Evolutionary conservation across 1,140 invertebrate species (phyloP), one percentile per base, ranked within the genome.

Genomic region (Geopemphigus sp.): DNA sequence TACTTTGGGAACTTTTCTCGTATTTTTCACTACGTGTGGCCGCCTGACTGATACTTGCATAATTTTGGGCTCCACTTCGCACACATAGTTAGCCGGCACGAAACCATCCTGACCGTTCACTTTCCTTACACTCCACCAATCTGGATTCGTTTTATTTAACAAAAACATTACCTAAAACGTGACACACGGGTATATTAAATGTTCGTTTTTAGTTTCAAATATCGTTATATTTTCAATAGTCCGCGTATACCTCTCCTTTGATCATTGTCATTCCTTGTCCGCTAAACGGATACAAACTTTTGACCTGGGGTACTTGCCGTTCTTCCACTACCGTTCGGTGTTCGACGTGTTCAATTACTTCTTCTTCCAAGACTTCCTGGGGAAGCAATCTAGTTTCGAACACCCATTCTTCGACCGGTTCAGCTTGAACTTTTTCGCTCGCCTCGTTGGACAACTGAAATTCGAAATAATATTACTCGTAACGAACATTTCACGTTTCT

Each of bases 101-200:
- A 98, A 99, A 15, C 97, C 97, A 84, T 98, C 96, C 0, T 90
- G 90, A 0, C 96, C 93, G 84, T 95, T 95, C 0, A 90, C 89
- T 87, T 97, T 98, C 17, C 96, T 88, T 6, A 98, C 94, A 83
- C 94, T 95, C 98, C 98, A 99, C 97, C 98, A 99, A 85, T 99
- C 98, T 1, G 92, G 90, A 86, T 98, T 99, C 1, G 95, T 98
- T 87, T 97, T 97, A 83, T 93, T 95, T 64, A 98, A 88, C 2
- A 99, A 87, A 83, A 97, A 92, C 93, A 99, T 95, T 5, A 91
- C 85, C 87, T 92, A 29, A 19, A 68, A 53, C 12, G 66, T 4
- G 50, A 45, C 0, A 57, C 22, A 39, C 8, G 3, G 32, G 32
- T 39, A 39, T 10, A 26, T 72, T 53, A 19, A 26, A 29, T 22